A percentile compares a stretch with the other conserved stretches of the same genome.
Conservation (phyloP, 2,113 vertebrate species). For the Oreotragus oreotragus region DNA sequence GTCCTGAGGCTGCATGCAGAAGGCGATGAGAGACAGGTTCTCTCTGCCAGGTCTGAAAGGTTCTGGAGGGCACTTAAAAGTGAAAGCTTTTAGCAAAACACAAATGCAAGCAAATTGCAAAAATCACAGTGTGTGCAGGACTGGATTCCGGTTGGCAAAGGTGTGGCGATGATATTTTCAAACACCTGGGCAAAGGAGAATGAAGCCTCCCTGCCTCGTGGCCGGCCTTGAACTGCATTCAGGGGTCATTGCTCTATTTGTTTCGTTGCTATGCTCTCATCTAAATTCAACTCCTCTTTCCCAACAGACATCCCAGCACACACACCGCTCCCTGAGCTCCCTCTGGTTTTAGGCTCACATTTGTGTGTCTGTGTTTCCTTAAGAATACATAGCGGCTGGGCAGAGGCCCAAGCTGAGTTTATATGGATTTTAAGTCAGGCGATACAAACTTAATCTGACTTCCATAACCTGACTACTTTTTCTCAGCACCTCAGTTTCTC, state of each 20-base stretch:
- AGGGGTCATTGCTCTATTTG: background rate
- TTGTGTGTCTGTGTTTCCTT: background rate
- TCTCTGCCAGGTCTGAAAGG: background rate
- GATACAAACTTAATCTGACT: background rate
- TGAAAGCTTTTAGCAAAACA: conserved; percentile 19
- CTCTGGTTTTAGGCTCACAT: background rate
- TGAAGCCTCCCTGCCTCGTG: background rate
- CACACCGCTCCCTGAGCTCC: background rate
- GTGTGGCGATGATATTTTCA: background rate
- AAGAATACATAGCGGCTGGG: background rate
- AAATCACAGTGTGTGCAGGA: conserved; percentile 2
- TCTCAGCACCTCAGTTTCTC: background rate
- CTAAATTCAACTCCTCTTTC: background rate
- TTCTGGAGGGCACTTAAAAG: background rate
- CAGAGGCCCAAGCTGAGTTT: background rate
- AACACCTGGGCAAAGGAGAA: background rate
- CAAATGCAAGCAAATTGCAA: conserved; percentile 37
- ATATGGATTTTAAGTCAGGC: background rate
- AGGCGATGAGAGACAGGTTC: background rate
- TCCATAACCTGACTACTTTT: background rate
- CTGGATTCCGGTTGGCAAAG: background rate
- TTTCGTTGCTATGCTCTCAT: background rate
- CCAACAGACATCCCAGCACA: background rate
- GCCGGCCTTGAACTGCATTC: background rate
- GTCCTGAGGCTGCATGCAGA: background rate